Conservation (phyloP, 2,888 invertebrate genomes). For the Platycheirus rosarum region DNA sequence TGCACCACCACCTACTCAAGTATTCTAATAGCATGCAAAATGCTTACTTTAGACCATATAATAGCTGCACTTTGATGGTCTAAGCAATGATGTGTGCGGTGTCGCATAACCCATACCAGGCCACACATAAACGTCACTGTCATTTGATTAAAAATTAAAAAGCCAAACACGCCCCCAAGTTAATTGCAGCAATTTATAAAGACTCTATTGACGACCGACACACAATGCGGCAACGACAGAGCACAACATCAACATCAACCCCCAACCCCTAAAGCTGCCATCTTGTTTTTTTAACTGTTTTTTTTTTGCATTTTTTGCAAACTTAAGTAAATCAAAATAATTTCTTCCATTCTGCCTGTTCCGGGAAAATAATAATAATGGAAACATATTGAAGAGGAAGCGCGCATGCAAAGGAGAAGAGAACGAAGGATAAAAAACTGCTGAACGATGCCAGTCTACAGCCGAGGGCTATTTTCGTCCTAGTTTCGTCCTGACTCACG, state of each 20-base stretch:
- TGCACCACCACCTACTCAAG: background rate
- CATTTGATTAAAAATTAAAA: conserved; percentile 66
- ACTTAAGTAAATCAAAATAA: conserved; percentile 61
- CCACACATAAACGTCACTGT: conserved; percentile 38
- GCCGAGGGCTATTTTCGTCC: conserved; percentile 64
- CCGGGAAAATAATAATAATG: conserved; percentile 63
- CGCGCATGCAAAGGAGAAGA: conserved; percentile 39
- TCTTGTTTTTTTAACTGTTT: background rate
- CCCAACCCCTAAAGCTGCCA: background rate
- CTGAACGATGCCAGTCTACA: conserved; percentile 61
- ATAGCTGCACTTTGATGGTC: conserved; percentile 39
- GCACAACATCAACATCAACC: too few species aligned
- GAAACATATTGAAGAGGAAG: conserved; percentile 69
- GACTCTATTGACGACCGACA: background rate
- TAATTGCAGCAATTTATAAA: conserved; percentile 59
- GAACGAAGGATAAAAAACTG: conserved; percentile 3
- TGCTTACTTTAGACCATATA: conserved; percentile 41
- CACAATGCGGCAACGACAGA: background rate
- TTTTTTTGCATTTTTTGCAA: background rate
- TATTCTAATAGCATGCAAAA: conserved; percentile 13
- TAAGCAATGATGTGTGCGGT: conserved; percentile 7
- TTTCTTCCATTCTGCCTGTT: conserved; percentile 48
- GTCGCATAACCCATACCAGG: background rate
- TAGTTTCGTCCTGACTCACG: conserved; percentile 47
- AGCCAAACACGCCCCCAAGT: conserved; percentile 56